Evolutionary conservation across 1,140 invertebrate genomes (phyloP).

Genomic region (Drosophila busckii): DNA sequence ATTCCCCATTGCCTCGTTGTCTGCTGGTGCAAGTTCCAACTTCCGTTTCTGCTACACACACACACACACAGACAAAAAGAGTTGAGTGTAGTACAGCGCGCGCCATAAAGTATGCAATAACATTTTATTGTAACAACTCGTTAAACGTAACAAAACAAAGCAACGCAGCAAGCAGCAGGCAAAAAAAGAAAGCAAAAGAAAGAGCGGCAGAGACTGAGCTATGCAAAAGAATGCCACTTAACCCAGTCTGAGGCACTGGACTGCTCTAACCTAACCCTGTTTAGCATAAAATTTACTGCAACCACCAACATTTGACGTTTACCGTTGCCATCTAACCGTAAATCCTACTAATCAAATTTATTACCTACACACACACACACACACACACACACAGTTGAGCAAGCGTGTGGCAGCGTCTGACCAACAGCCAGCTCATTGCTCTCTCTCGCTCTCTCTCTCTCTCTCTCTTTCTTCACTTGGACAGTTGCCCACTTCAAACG

Average conservation of each 20-base stretch:
- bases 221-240: conserved; percentile 8
- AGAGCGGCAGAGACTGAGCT: not conserved
- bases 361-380: conserved; percentile 52
- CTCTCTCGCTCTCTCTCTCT: not conserved
- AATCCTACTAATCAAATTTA: conserved; percentile 76
- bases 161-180: conserved; percentile 12
- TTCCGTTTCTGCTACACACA: conserved; percentile 25
- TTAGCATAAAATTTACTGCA: conserved; percentile 75
- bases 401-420: too few species aligned
- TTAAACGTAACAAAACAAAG: conserved; percentile 49
- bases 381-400: conserved; percentile 2
- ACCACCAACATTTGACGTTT: conserved; percentile 67
- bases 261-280: conserved; percentile 18
- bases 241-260: not conserved
- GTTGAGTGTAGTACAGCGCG: not conserved
- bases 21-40: conserved; percentile 28
- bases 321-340: conserved; percentile 58
- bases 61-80: conserved; percentile 3
- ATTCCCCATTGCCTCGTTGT: conserved; percentile 29
- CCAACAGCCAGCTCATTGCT: conserved; percentile 40
- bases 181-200: conserved; percentile 8
- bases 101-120: conserved; percentile 64
- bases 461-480: conserved; percentile 15
- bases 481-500: conserved; percentile 53
- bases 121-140: conserved; percentile 70